Evolutionary conservation across 2,888 invertebrate genomes (phyloP).

Genomic region (Actias luna): DNA sequence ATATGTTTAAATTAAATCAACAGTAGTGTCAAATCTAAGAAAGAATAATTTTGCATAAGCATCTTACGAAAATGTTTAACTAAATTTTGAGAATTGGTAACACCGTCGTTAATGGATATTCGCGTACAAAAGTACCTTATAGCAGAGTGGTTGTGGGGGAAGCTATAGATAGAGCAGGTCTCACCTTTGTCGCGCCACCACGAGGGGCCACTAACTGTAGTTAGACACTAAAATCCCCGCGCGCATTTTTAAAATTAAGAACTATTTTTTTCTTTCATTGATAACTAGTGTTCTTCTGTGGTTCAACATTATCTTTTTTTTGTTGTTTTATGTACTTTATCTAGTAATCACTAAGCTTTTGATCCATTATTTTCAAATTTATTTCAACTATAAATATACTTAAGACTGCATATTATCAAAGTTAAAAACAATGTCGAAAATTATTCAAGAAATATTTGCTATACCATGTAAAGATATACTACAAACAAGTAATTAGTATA

Average conservation of each 20-base stretch:
- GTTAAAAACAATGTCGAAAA: too few relatives aligned
- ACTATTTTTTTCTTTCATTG: constrained; percentile 26
- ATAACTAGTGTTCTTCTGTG: constrained; percentile 34
- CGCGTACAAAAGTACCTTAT: constrained; percentile 49
- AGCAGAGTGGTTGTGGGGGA: constrained; percentile 42
- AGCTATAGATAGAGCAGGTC: constrained; percentile 61
- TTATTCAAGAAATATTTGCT: too few relatives aligned
- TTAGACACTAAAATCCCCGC: constrained; percentile 32
- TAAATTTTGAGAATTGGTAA: constrained; percentile 24
- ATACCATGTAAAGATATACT: too few relatives aligned
- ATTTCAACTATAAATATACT: neutral
- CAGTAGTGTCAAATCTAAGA: neutral
- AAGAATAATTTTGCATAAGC: neutral
- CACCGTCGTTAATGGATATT: constrained; percentile 50
- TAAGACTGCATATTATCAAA: neutral
- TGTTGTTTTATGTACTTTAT: neutral
- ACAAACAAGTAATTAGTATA: too few relatives aligned
- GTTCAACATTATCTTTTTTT: neutral
- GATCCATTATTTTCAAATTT: neutral
- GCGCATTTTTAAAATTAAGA: constrained; percentile 38
- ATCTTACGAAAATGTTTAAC: neutral
- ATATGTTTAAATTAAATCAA: neutral
- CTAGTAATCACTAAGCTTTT: neutral
- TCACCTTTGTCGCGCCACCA: constrained; percentile 54
- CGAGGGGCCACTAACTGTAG: constrained; percentile 40